These are phyloP conservation scores for Eudyptes chrysolophus DNA, from an alignment of 2,113 vertebrate genomes.

Conservation along the genomic window DNA sequence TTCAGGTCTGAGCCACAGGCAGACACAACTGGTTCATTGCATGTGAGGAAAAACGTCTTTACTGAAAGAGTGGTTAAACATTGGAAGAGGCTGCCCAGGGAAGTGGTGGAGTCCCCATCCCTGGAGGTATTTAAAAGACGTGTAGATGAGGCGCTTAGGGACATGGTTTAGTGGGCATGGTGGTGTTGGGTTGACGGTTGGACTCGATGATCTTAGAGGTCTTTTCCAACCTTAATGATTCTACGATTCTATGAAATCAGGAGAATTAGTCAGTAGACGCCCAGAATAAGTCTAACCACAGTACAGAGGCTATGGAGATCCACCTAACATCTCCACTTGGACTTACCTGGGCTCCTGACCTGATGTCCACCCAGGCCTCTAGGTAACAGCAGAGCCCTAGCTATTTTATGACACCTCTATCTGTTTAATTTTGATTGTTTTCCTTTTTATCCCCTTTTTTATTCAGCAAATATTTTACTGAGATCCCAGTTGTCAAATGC, in stretches of 20 bases:
- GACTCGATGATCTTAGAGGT: too few relatives aligned
- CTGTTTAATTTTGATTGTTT: background rate
- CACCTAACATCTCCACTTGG: background rate
- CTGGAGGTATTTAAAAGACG: too few relatives aligned
- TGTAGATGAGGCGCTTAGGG: too few relatives aligned
- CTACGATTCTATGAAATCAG: background rate
- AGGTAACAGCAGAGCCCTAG: background rate
- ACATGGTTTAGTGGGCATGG: too few relatives aligned
- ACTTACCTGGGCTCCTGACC: background rate
- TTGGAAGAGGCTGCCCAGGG: too few relatives aligned
- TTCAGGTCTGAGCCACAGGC: background rate
- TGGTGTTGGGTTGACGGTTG: too few relatives aligned
- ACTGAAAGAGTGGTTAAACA: too few relatives aligned
- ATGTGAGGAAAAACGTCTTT: background rate
- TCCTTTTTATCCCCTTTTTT: background rate
- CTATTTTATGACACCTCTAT: background rate
- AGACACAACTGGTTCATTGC: accelerated
- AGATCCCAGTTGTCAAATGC: background rate
- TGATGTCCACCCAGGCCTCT: background rate
- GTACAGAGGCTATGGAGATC: background rate
- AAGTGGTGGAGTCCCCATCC: too few relatives aligned
- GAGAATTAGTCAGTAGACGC: background rate
- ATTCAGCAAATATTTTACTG: background rate
- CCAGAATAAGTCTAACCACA: background rate
- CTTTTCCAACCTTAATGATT: too few relatives aligned